phyloP scores from a whole-genome alignment of 2,888 invertebrate species.

The Myopa tessellatipennis region DNA sequence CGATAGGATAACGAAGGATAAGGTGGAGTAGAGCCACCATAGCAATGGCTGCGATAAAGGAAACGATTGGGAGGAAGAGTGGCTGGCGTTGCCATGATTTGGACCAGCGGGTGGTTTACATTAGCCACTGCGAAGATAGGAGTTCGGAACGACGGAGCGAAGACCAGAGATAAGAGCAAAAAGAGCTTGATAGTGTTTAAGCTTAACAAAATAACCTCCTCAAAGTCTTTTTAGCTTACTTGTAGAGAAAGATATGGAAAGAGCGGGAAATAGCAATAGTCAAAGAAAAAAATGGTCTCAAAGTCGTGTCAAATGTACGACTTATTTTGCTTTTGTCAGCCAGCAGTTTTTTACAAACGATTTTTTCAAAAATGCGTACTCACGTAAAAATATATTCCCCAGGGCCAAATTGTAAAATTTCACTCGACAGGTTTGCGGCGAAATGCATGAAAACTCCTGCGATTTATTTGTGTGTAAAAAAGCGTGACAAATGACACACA shows the following conservation, averaged over 20 bases:
- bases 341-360: not conserved
- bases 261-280: too few species aligned
- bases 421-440: not conserved
- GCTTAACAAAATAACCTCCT: not conserved
- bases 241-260: not conserved
- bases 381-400: conserved; percentile 41
- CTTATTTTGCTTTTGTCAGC: not conserved
- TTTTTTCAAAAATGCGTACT: not conserved
- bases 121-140: not conserved
- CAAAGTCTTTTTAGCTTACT: not conserved
- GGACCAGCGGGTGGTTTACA: not conserved
- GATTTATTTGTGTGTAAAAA: conserved; percentile 15
- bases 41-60: conserved; percentile 60
- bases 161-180: not conserved
- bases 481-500: conserved; percentile 35
- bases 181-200: not conserved
- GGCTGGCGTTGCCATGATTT: not conserved
- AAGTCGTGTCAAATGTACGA: not conserved
- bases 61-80: conserved; percentile 26
- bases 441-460: not conserved
- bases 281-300: not conserved
- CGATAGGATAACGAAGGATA: conserved; percentile 58
- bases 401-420: conserved; percentile 42
- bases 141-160: not conserved
- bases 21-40: conserved; percentile 67